Percentiles rank a stretch among this genome's conserved stretches.
These are phyloP conservation scores for Scelioninae gen. 2 DNA, from an alignment of 2,888 invertebrate genomes.

Conservation along the genomic window DNA sequence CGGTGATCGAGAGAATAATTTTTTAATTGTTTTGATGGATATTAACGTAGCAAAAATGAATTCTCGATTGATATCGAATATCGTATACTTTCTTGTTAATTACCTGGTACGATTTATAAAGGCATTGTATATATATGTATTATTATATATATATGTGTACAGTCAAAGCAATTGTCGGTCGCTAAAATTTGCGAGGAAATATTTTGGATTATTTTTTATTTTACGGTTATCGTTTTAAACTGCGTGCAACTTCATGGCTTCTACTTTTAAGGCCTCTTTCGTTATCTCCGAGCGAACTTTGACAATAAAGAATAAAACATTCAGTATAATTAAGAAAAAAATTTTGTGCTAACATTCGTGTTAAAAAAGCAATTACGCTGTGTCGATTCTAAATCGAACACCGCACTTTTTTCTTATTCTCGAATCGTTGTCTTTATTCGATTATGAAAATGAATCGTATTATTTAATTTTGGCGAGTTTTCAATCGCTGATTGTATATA, in stretches of 20 bases:
- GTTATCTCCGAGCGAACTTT: slow-evolving; percentile 26
- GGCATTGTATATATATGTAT: slow-evolving; percentile 25
- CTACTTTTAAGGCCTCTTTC: neutral
- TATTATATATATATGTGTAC: slow-evolving; percentile 18
- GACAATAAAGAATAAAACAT: slow-evolving; percentile 44
- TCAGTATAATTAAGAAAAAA: no score
- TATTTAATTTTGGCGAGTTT: slow-evolving; percentile 9
- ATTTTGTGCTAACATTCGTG: no score
- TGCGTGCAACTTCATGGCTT: slow-evolving; percentile 14
- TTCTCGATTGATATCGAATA: slow-evolving; percentile 30
- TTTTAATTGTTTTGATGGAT: no score
- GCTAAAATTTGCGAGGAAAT: slow-evolving; percentile 4
- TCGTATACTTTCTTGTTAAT: slow-evolving; percentile 45
- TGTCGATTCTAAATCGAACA: no score
- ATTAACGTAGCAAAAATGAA: slow-evolving; percentile 5
- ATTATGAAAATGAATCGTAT: no score
- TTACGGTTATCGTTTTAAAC: no score
- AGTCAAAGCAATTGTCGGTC: slow-evolving; percentile 44
- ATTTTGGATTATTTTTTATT: no score
- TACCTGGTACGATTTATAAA: slow-evolving; percentile 35
- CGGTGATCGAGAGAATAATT: no score
- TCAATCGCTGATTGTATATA: slow-evolving; percentile 19
- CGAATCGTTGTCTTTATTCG: no score
- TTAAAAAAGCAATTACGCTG: no score
- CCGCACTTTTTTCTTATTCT: no score